Base-by-base conservation (phyloP, 2,797 vertebrate species). In the Varecia variegata region DNA sequence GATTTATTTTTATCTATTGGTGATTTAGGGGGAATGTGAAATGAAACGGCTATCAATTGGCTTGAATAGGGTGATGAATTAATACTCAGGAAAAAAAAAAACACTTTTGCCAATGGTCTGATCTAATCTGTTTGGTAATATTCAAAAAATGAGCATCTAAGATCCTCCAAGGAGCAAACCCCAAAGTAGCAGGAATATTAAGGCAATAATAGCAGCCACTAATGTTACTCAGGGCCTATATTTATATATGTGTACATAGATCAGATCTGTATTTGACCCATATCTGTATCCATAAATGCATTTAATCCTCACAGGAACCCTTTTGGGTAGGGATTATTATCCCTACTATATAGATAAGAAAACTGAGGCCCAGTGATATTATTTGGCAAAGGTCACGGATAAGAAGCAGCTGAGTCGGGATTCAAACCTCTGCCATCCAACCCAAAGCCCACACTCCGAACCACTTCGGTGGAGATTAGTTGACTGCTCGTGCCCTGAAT, bases 1-100 rank as follows among this genome's bases (percentile, higher is more conserved):
- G 56, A 20, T 45, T 73, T 93, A 35, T 93, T 95, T 95, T 88
- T 77, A 56, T 85, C 92, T 84, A 38, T 52, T 93, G 74, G 32
- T 25, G 13, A 87, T 52, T 58, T 77, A 13, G 18, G 38, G 71
- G 20, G 71, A 56, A 91, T 83, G 45, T 35, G 56, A 88, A 86
- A 60, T 86, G 60, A 86, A 79, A 88, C 40, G 35, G 30, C 50
- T 43, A 87, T 79, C 54, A 77, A 21, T 79, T 71, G 70, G 40
- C 10, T 23, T 60, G 58, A 81, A 68, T 20, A 56, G 30, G 43
- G 9, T 7, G 15, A 54, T 47, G 14, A 71, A 54, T 68, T 74
- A 87, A 71, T 73, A 90, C 12, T 71, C 38, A 58, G 67, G 67
- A 18, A 90, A 71, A 82, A 52, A 52, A 84, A 18, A 86, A 84